Evolutionary conservation across 2,888 invertebrate species (phyloP), one percentile per base, ranked within the genome.

Genomic region (Melolontha melolontha): DNA sequence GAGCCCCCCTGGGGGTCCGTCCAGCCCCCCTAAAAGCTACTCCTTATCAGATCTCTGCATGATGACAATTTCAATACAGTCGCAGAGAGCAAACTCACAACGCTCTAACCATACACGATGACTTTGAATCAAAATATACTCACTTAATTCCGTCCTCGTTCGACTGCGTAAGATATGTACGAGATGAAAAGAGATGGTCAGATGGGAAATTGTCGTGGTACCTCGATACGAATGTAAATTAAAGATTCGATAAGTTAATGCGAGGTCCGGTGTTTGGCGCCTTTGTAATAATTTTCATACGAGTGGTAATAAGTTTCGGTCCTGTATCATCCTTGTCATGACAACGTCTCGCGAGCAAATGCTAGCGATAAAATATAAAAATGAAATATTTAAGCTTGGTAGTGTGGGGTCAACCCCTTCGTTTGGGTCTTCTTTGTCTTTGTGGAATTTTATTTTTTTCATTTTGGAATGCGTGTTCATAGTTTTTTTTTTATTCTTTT

Each of bases 31-130:
- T 79, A 80, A 80, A 80, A 80, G 81, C 81, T 78, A 77, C 80
- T 78, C 77, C 81, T 83, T 83, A 83, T 83, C 83, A 82, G 83
- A 83, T 83, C 82, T 81, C 82, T 76, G 80, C 83, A 81, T 81
- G 83, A 82, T 82, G 83, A 83, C 82, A 82, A 82, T 82, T 82
- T 78, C 80, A 78, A 80, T 80, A 79, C 78, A 75, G 79, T 77
- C 79, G 78, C 78, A 73, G 70, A 73, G 69, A 63, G 69, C 69
- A 67, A 70, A 70, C 70, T 64, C 57, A 68, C 49, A 66, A 57
- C 57, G 44, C 17, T 51, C 27, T 27, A 27, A 12, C 49, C 64
- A 50, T 64, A 34, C 40, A 44, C 57, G 42, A 42, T 17, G n/a
- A 49, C 34, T 16, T 10, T 17, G 47, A 17, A 47, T 17, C 62